phyloP scores from a whole-genome alignment of 2,888 invertebrate species.

The Drosophila percnosoma region DNA sequence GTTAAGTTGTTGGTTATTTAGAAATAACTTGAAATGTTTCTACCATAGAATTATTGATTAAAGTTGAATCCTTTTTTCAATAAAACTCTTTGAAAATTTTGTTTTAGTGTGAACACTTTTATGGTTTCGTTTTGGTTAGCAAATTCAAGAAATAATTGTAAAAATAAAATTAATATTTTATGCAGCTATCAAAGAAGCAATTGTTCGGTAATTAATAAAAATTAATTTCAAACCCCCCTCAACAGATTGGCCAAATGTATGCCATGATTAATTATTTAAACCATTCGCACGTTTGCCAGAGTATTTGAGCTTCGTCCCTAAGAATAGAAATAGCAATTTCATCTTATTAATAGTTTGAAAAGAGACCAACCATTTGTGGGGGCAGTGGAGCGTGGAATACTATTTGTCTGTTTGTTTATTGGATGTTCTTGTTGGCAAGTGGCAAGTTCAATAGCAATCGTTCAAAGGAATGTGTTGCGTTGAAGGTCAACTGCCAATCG shows the following conservation, averaged over 20 bases:
- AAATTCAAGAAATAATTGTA: background rate
- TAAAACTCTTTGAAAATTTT: background rate
- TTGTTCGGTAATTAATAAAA: background rate
- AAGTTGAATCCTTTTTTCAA: background rate
- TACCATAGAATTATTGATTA: background rate
- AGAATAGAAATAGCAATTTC: background rate
- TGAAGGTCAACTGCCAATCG: conserved; percentile 39
- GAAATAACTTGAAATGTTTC: background rate
- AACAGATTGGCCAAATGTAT: background rate
- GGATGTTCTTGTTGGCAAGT: background rate
- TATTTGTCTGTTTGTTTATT: background rate
- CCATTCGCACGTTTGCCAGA: background rate
- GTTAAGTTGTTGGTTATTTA: background rate
- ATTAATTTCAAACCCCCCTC: too few species aligned
- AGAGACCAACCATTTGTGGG: conserved; percentile 28
- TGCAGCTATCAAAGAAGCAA: too few species aligned
- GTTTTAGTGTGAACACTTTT: background rate
- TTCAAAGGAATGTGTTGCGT: background rate
- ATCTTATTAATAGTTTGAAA: conserved; percentile 46
- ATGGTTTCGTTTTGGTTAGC: background rate
- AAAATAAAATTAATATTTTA: background rate
- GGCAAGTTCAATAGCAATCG: conserved; percentile 2
- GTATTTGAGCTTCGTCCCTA: background rate
- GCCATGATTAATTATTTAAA: background rate
- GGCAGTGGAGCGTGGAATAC: conserved; percentile 13